Percentiles rank a stretch among this genome's conserved stretches.
These are phyloP conservation scores for Danio albolineatus DNA, from an alignment of 2,797 vertebrate species.

Conservation along the genomic window DNA sequence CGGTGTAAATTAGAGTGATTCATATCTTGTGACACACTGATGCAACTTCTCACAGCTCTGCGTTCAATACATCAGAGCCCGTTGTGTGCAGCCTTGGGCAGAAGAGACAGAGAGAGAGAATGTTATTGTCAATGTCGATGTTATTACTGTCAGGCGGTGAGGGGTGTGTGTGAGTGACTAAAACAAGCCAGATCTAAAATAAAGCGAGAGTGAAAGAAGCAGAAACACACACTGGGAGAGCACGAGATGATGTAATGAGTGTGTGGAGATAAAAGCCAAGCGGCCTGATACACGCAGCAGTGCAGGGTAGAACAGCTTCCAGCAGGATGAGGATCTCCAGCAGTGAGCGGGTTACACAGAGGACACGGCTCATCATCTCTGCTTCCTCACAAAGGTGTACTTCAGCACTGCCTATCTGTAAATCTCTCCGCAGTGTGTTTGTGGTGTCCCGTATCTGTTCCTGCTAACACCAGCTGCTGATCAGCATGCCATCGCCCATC, in stretches of 20 bases:
- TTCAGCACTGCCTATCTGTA: conserved; percentile 21
- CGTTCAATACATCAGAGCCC: conserved; percentile 42
- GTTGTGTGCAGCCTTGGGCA: conserved; percentile 26
- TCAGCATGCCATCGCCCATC: conserved; percentile 44
- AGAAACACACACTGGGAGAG: conserved; percentile 22
- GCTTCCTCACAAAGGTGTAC: conserved; percentile 23
- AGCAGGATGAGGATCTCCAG: conserved; percentile 38
- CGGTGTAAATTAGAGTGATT: conserved; percentile 43
- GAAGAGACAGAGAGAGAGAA: not conserved
- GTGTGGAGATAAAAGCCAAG: conserved; percentile 38
- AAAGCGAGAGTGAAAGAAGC: conserved; percentile 20
- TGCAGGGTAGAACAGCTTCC: conserved; percentile 48
- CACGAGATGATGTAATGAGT: conserved; percentile 46
- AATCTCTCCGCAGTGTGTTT: conserved; percentile 20
- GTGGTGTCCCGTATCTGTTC: conserved; percentile 39
- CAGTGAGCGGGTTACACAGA: conserved; percentile 34
- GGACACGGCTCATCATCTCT: conserved; percentile 35
- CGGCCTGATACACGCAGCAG: conserved; percentile 32
- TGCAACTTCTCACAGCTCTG: conserved; percentile 54
- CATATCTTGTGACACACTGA: conserved; percentile 43
- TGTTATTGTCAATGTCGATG: conserved; percentile 16
- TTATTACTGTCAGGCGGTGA: conserved; percentile 14
- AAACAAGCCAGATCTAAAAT: conserved; percentile 29
- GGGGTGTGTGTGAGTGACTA: conserved; percentile 26
- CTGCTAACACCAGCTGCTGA: conserved; percentile 37